Evolutionary conservation across 1,140 invertebrate genomes (phyloP).

Genomic region (Drosophila takahashii): DNA sequence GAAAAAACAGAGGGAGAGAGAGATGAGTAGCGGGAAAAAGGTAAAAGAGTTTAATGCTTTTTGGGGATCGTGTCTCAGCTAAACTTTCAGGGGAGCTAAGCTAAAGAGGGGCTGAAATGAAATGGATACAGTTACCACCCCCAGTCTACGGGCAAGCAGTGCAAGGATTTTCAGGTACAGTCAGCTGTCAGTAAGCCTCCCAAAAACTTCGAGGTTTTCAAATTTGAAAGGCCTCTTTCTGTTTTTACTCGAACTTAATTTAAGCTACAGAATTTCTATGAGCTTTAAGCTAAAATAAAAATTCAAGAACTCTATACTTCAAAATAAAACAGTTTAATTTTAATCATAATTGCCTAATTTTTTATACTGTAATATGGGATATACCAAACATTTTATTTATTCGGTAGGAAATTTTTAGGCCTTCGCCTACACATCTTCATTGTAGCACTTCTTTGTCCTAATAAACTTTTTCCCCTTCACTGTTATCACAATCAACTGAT

Average conservation of each 20-base stretch:
- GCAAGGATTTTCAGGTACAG: background rate
- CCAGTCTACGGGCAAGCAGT: no score
- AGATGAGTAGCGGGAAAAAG: background rate
- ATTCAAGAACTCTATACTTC: no score
- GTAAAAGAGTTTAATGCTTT: slow-evolving; percentile 5
- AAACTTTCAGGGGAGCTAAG: slow-evolving; percentile 27
- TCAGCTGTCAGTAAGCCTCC: background rate
- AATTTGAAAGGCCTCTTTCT: background rate
- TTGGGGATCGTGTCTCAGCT: slow-evolving; percentile 34
- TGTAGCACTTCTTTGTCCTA: background rate
- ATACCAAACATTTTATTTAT: no score
- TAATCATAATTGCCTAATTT: no score
- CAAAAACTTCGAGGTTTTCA: background rate
- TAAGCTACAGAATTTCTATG: no score
- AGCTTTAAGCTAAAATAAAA: no score
- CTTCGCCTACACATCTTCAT: no score
- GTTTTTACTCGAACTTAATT: no score
- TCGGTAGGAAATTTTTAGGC: no score
- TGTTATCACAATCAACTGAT: slow-evolving; percentile 21
- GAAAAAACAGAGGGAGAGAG: slow-evolving; percentile 9
- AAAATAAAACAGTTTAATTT: no score
- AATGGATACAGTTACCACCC: background rate
- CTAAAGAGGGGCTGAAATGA: background rate
- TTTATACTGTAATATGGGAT: no score
- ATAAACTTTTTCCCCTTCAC: background rate